Evolutionary conservation across 1,140 invertebrate species (phyloP).

Genomic region (Trissolcus basalis): DNA sequence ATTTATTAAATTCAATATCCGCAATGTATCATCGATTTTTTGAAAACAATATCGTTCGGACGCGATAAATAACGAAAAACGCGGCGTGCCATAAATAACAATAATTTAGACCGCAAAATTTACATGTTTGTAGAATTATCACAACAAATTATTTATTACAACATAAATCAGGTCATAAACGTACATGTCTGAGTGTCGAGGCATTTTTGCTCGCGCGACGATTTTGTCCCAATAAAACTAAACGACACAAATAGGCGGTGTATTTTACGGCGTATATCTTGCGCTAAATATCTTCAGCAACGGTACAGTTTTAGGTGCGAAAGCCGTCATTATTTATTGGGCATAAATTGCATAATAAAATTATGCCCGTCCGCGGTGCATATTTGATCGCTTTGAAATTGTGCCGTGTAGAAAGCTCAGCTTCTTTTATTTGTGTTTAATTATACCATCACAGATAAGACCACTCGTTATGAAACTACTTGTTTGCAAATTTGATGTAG

Average conservation of each 20-base stretch:
- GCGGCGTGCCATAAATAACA: constrained; percentile 37
- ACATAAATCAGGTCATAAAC: constrained; percentile 53
- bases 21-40: constrained; percentile 22
- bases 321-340: constrained; percentile 55
- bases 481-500: not conserved
- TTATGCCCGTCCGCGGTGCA: constrained; percentile 52
- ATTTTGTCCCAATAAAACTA: constrained; percentile 51
- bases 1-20: constrained; percentile 44
- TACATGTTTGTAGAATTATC: constrained; percentile 52
- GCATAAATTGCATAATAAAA: constrained; percentile 58
- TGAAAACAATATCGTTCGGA: constrained; percentile 25
- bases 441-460: constrained; percentile 54
- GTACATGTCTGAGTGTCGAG: constrained; percentile 28
- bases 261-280: constrained; percentile 45
- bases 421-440: constrained; percentile 42
- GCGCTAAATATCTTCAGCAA: constrained; percentile 46
- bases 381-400: constrained; percentile 52
- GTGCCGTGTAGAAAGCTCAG: constrained; percentile 18
- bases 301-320: constrained; percentile 52
- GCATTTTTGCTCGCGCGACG: constrained; percentile 48
- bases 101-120: constrained; percentile 50
- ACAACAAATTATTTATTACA: constrained; percentile 55
- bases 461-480: constrained; percentile 10
- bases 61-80: constrained; percentile 38
- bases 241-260: constrained; percentile 50